These are phyloP conservation scores for Callorhinus ursinus DNA, from an alignment of 2,113 vertebrate species.

Conservation along the genomic window DNA sequence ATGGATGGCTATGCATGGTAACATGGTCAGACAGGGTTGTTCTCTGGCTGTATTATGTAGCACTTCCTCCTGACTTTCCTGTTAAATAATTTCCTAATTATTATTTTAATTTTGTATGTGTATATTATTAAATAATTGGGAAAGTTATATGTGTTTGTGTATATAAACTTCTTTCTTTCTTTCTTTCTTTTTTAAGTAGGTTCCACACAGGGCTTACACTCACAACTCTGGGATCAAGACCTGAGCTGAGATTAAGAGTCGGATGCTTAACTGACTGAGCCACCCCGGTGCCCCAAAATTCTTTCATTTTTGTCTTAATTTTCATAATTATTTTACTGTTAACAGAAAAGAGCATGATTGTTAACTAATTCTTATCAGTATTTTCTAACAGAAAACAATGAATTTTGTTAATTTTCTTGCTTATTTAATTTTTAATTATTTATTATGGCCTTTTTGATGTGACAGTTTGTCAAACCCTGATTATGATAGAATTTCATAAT, in stretches of 20 bases:
- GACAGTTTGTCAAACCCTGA: neutral
- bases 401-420: neutral
- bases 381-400: neutral
- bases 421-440: neutral
- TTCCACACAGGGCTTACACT: neutral
- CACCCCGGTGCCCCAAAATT: neutral
- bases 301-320: conserved; percentile 37
- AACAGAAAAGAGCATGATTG: neutral
- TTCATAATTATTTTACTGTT: neutral
- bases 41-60: neutral
- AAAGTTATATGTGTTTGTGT: neutral
- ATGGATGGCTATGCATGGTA: neutral
- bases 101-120: neutral
- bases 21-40: neutral
- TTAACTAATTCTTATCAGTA: neutral
- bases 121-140: neutral
- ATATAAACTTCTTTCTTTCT: neutral
- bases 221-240: neutral
- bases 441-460: neutral
- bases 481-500: neutral
- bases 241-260: neutral
- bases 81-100: neutral
- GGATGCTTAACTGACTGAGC: neutral
- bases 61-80: neutral
- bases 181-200: neutral